Base-by-base conservation (phyloP, 2,888 invertebrate genomes). In the Stenoptilia bipunctidactyla region DNA sequence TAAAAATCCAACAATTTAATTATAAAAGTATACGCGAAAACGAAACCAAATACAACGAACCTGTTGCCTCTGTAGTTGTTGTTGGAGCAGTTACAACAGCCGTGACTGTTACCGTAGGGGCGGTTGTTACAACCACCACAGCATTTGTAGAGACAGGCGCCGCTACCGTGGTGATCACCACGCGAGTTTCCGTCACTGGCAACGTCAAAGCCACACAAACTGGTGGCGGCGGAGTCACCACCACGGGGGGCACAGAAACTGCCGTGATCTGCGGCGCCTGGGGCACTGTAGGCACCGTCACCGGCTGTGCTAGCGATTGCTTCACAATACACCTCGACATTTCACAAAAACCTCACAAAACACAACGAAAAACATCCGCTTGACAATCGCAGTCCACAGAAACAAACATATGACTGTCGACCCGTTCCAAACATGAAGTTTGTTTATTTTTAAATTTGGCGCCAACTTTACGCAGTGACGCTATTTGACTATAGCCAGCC, bases 401-500 rank as follows among this genome's bases (percentile, higher is more conserved):
- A 62, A 67, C 70, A 74, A 82, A 82, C 79, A 80, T 71, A 51
- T 61, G 80, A 82, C 82, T 80, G 77, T 70, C 77, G 76, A 47
- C 57, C 48, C 58, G 75, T 76, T 82, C 79, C 70, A 77, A 83
- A 74, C 72, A 65, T 72, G 82, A 75, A 56, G 70, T 67, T 77
- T 76, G 68, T 80, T 82, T 80, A 80, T 82, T 80, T 83, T 83
- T 82, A 80, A 72, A 66, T 76, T 79, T 80, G 80, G 77, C 77
- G 80, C 75, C 71, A 72, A 66, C 61, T 73, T 66, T 63, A 53
- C 57, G 51, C 53, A 51, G 66, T 66, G 66, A 70, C 64, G 67
- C 52, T 63, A 40, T 12, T 30, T 9, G 2, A 9, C 6, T 30
- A n/a, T 45, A 20, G 57, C 59, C 61, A 58, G 66, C 64, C 67